Evolutionary conservation across 2,113 vertebrate species (phyloP).

Genomic region (Zosterops japonicus): DNA sequence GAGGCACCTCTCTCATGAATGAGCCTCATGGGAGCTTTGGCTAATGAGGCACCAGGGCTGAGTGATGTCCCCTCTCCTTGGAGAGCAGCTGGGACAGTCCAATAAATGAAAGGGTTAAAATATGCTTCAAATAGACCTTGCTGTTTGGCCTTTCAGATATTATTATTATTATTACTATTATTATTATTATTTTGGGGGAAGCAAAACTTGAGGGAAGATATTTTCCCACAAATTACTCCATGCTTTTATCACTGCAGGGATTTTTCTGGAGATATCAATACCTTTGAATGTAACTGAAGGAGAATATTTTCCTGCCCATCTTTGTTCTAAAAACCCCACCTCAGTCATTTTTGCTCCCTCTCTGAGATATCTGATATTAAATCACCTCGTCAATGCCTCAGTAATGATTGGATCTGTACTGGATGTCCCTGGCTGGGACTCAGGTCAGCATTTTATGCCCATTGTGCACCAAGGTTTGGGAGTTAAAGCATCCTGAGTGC

Average conservation of each 20-base stretch:
- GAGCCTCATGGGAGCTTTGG: neutral
- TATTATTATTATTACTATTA: too few species aligned
- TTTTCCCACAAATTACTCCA: neutral
- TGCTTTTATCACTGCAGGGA: neutral
- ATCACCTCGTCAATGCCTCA: neutral
- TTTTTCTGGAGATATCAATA: neutral
- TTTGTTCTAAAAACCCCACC: neutral
- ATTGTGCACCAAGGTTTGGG: neutral
- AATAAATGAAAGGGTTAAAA: neutral
- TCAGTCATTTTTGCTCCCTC: neutral
- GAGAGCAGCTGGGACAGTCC: neutral
- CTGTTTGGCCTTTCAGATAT: neutral
- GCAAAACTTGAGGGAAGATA: neutral
- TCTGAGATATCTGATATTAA: neutral
- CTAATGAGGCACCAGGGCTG: fast-evolving
- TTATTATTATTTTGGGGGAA: neutral
- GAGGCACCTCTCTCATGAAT: neutral
- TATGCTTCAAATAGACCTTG: neutral
- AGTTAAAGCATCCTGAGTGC: neutral
- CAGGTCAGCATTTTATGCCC: neutral
- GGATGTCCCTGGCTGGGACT: neutral
- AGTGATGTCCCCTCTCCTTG: neutral
- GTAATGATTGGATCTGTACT: neutral
- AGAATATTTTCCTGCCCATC: neutral
- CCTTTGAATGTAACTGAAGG: neutral